Evolutionary conservation across 2,113 vertebrate genomes (phyloP).

Genomic region (Antechinus stuartii): DNA sequence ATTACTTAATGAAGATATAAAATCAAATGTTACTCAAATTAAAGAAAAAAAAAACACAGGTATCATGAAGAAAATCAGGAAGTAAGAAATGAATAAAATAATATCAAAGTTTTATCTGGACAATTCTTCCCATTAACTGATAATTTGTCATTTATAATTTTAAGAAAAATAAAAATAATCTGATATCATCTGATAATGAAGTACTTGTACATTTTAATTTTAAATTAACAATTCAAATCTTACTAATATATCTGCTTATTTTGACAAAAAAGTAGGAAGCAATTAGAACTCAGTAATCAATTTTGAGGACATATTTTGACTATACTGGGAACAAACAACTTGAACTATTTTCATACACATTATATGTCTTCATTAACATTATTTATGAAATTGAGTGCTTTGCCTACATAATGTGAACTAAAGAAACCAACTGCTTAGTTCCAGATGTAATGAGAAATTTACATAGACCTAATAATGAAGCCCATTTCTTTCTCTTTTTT

Average conservation of each 20-base stretch:
- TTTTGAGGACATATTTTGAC: slow-evolving; percentile 18
- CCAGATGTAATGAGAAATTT: not conserved
- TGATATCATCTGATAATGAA: slow-evolving; percentile 6
- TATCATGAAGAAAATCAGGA: not conserved
- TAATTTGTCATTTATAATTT: not conserved
- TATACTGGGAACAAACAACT: not conserved
- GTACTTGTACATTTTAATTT: not conserved
- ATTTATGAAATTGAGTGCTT: not conserved
- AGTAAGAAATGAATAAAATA: not conserved
- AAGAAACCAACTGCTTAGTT: not conserved
- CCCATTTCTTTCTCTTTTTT: not conserved
- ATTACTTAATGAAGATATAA: slow-evolving; percentile 68
- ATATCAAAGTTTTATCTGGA: not conserved
- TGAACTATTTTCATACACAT: not conserved
- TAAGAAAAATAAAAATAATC: not conserved
- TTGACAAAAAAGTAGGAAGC: slow-evolving; percentile 31
- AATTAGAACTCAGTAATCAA: not conserved
- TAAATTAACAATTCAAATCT: not conserved
- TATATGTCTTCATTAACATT: not conserved
- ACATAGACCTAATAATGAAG: not conserved
- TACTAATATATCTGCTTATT: not conserved
- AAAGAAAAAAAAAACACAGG: slow-evolving; percentile 31
- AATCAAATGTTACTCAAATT: slow-evolving; percentile 43
- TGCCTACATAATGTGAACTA: not conserved
- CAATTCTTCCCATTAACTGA: not conserved